Conservation (phyloP, 2,113 vertebrate genomes). For the Todiramphus chloris region DNA sequence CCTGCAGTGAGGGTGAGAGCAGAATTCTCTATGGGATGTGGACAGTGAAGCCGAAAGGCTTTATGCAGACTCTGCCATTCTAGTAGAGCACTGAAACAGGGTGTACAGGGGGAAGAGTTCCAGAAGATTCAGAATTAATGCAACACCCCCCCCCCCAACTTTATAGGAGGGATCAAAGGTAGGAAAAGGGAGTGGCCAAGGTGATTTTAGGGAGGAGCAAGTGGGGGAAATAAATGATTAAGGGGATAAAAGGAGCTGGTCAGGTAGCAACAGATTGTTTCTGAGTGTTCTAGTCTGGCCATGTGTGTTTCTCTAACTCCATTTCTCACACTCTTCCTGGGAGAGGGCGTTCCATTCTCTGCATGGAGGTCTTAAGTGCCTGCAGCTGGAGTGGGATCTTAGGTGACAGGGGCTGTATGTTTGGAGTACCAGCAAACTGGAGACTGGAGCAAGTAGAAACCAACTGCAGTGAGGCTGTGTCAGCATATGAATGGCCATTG, state of each 20-base stretch:
- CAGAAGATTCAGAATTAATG: neutral
- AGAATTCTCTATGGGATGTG: neutral
- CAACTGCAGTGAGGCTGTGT: neutral
- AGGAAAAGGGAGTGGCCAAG: neutral
- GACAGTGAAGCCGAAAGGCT: neutral
- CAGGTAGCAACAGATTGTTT: fast-evolving
- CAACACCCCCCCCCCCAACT: neutral
- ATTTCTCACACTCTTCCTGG: neutral
- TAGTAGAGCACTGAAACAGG: neutral
- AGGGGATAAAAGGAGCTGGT: neutral
- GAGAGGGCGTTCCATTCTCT: fast-evolving
- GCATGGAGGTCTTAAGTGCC: fast-evolving
- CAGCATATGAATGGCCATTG: no score
- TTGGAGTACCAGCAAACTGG: neutral
- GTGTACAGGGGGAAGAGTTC: fast-evolving
- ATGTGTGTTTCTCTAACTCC: fast-evolving
- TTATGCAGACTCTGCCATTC: fast-evolving
- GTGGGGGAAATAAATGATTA: fast-evolving
- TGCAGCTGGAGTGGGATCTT: neutral
- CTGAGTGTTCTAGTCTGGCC: fast-evolving
- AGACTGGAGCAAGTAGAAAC: fast-evolving
- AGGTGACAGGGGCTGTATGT: fast-evolving
- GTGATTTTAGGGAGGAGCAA: neutral
- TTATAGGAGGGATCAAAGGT: neutral
- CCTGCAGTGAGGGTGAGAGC: fast-evolving